A percentile compares a stretch with the other conserved stretches of the same genome.
These are phyloP conservation scores for Pachyuromys duprasi DNA, from an alignment of 2,797 vertebrate species.

Conservation along the genomic window DNA sequence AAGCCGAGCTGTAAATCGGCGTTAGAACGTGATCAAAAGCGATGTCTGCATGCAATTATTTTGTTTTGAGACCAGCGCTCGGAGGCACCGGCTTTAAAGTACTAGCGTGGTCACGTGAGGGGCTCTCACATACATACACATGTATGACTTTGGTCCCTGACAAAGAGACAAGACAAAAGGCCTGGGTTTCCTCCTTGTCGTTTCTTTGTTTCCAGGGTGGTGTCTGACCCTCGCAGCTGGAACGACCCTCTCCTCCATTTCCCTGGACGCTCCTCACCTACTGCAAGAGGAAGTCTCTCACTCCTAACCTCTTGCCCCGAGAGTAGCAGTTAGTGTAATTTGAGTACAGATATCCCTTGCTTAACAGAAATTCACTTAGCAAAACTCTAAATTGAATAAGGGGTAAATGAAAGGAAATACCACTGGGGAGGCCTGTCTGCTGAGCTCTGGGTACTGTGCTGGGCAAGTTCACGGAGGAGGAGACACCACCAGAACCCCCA, in stretches of 20 bases:
- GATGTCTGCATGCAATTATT: slow-evolving; percentile 81
- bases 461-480: background rate
- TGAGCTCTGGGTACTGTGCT: background rate
- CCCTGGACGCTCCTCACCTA: background rate
- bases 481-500: background rate
- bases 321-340: slow-evolving; percentile 66
- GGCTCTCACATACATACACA: background rate
- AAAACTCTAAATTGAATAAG: slow-evolving; percentile 49
- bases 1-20: slow-evolving; percentile 76
- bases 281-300: slow-evolving; percentile 32
- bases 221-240: background rate
- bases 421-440: background rate
- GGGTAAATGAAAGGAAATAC: slow-evolving; percentile 42
- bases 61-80: slow-evolving; percentile 66
- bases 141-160: slow-evolving; percentile 6
- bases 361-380: slow-evolving; percentile 63
- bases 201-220: slow-evolving; percentile 55
- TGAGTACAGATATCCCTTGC: slow-evolving; percentile 63
- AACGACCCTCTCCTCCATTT: background rate
- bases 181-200: slow-evolving; percentile 10
- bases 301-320: slow-evolving; percentile 52
- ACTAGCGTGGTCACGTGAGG: slow-evolving; percentile 34
- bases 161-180: slow-evolving; percentile 62
- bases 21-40: slow-evolving; percentile 78
- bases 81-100: slow-evolving; percentile 57